Evolutionary conservation across 2,888 invertebrate genomes (phyloP).

Genomic region (Acrobasis suavella): DNA sequence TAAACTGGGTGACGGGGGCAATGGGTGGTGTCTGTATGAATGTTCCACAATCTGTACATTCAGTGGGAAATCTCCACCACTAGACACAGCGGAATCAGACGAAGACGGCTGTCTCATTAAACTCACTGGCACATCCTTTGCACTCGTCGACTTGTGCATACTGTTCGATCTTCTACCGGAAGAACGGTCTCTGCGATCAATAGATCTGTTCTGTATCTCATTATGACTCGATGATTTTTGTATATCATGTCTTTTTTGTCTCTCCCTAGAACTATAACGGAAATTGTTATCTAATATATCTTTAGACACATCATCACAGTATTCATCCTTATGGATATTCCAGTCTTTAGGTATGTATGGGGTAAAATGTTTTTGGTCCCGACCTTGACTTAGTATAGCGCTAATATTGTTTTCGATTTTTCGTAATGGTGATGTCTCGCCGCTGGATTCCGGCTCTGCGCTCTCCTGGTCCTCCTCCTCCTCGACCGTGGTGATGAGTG

Average conservation of each 20-base stretch:
- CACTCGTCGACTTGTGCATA: constrained; percentile 89
- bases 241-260: constrained; percentile 80
- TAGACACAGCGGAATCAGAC: constrained; percentile 78
- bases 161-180: constrained; percentile 81
- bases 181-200: constrained; percentile 76
- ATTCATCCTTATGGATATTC: constrained; percentile 82
- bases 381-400: constrained; percentile 84
- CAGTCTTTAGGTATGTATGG: constrained; percentile 81
- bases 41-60: constrained; percentile 86
- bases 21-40: constrained; percentile 69
- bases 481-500: constrained; percentile 87
- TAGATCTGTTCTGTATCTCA: constrained; percentile 81
- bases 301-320: constrained; percentile 79
- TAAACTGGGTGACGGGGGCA: constrained; percentile 68
- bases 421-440: constrained; percentile 85
- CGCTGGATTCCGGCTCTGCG: constrained; percentile 83
- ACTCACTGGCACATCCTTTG: constrained; percentile 86
- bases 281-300: constrained; percentile 78
- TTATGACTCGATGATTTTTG: constrained; percentile 85
- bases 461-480: constrained; percentile 87
- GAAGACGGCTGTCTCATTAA: constrained; percentile 79
- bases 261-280: constrained; percentile 79
- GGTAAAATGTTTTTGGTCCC: constrained; percentile 80
- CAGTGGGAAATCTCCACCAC: constrained; percentile 83
- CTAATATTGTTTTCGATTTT: constrained; percentile 89